Evolutionary conservation across 2,797 vertebrate species (phyloP).

Genomic region (Gouania willdenowi): DNA sequence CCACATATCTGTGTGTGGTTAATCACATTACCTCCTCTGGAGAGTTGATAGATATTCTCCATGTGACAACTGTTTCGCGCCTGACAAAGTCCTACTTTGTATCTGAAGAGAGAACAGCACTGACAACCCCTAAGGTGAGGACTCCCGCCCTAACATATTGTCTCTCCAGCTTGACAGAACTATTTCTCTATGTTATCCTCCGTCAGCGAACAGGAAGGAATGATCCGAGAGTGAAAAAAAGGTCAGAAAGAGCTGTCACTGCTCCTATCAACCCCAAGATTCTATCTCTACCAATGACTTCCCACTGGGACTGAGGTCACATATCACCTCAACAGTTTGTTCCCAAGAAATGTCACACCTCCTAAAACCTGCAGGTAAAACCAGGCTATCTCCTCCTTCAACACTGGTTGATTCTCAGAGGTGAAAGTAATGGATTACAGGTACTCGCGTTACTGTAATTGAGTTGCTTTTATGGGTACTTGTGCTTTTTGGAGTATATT

Average conservation of each 20-base stretch:
- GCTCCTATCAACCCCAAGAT: constrained; percentile 47
- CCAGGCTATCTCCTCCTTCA: constrained; percentile 16
- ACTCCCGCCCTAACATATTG: constrained; percentile 1
- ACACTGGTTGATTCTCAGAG: no score
- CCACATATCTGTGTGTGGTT: not conserved
- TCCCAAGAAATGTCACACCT: constrained; percentile 59
- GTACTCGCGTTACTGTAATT: no score
- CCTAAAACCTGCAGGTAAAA: constrained; percentile 44
- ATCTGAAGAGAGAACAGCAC: not conserved
- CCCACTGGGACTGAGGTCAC: constrained; percentile 57
- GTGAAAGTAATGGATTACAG: no score
- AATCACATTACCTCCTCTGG: constrained; percentile 5
- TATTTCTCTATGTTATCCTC: constrained; percentile 33
- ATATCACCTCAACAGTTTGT: constrained; percentile 52
- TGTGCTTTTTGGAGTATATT: no score
- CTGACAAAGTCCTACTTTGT: constrained; percentile 4
- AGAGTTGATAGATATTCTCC: constrained; percentile 3
- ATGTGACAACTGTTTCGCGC: constrained; percentile 1
- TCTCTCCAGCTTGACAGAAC: constrained; percentile 15
- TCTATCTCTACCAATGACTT: constrained; percentile 44
- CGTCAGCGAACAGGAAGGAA: constrained; percentile 50
- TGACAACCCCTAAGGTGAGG: not conserved
- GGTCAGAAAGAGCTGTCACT: constrained; percentile 63
- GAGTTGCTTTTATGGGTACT: no score
- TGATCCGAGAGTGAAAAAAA: constrained; percentile 54